Base-by-base conservation (phyloP, 2,888 invertebrate species). In the Hyposoter dolosus region DNA sequence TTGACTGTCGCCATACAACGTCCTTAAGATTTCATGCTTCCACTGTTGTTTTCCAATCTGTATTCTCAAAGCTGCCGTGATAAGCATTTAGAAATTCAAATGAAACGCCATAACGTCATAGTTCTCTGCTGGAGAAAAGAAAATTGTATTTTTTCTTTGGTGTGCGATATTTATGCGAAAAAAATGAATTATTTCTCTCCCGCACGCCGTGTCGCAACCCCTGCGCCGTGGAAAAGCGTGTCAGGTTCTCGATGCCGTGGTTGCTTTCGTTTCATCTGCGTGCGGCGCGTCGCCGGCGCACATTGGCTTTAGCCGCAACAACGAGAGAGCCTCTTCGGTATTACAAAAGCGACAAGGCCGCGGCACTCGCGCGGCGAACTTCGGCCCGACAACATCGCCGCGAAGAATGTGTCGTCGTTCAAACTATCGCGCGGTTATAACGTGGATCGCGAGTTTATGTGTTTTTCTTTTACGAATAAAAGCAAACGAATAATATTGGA, bases 351-450 rank as follows among this genome's bases (percentile, higher is more conserved):
- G 82, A 75, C 81, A 83, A 83, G 76, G 75, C 77, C 83, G 75
- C 91, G 91, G 91, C 93, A 93, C 92, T 93, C 93, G 92, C 91
- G 93, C 91, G 92, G 93, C 91, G 92, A 91, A 92, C 92, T 90
- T 91, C 92, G 91, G 89, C 91, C 91, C 90, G 93, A 90, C 89
- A 90, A 90, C 93, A 92, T 93, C 93, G 92, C 76, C 80, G 69
- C 77, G 72, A 68, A 72, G 75, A 50, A 74, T 81, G 32, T 72
- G 74, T 45, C 74, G 17, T 19, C 53, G 60, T 23, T 79, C 66
- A 35, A 28, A 68, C 6, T 68, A 50, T 74, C 60, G 71, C n/a
- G 56, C 82, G 28, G 43, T 23, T 45, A 43, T 68, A 50, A 65
- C 78, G 72, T 79, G 23, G 79, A 84, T 84, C 88, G 85, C 86